These are phyloP conservation scores for Falco biarmicus DNA, from an alignment of 2,797 vertebrate genomes.

Conservation along the genomic window DNA sequence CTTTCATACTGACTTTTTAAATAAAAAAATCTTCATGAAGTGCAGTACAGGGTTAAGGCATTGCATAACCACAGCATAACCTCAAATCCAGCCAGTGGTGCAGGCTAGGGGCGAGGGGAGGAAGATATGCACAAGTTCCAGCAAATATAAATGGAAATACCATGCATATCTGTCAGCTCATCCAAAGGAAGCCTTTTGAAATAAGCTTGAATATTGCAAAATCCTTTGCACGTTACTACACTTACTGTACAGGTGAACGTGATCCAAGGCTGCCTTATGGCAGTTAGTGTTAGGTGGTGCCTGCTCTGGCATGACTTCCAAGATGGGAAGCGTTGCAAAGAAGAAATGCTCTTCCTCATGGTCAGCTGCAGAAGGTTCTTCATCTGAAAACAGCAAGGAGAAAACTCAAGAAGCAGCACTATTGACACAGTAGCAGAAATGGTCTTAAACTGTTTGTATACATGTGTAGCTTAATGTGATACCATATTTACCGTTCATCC, in stretches of 20 bases:
- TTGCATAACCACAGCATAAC: neutral
- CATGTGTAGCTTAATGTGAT: neutral
- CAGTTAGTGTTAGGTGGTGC: neutral
- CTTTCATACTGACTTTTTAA: neutral
- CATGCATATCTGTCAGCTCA: conserved; percentile 1
- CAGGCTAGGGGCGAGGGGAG: neutral
- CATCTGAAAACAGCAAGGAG: neutral
- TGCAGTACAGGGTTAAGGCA: neutral
- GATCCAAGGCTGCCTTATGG: neutral
- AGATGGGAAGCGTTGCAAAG: neutral
- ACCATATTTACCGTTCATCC: neutral
- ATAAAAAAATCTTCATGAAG: neutral
- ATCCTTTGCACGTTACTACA: neutral
- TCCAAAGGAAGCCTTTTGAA: neutral
- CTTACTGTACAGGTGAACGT: neutral
- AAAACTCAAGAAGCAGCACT: neutral
- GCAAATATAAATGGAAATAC: neutral
- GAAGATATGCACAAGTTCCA: neutral
- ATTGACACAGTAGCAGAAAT: neutral
- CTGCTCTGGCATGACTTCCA: neutral
- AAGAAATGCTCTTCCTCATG: neutral
- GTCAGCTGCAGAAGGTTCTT: neutral
- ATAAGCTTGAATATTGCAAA: neutral
- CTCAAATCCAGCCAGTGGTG: neutral
- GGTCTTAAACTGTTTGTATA: neutral